These are phyloP conservation scores for Cyclopterus lumpus DNA, from an alignment of 2,797 vertebrate species.

Conservation along the genomic window DNA sequence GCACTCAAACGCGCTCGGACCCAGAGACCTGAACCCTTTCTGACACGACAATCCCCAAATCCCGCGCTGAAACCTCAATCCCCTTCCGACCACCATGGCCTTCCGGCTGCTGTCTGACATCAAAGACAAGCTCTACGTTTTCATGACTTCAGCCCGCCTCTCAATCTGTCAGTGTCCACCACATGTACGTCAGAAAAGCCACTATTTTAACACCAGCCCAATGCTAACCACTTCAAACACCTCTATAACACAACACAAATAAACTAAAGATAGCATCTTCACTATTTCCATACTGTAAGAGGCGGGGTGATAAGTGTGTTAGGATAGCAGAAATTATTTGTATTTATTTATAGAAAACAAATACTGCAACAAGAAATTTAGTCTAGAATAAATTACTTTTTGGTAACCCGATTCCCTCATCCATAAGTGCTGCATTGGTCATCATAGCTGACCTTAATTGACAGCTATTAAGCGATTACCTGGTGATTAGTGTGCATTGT, in stretches of 20 bases:
- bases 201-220: constrained; percentile 43
- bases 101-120: constrained; percentile 50
- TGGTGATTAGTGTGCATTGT: constrained; percentile 78
- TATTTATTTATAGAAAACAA: neutral
- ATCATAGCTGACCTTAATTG: constrained; percentile 57
- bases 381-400: constrained; percentile 13
- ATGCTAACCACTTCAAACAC: constrained; percentile 32
- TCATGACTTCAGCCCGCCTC: constrained; percentile 63
- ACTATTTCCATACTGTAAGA: constrained; percentile 25
- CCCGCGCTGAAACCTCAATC: constrained; percentile 58
- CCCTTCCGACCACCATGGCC: constrained; percentile 29
- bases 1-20: neutral
- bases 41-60: constrained; percentile 65
- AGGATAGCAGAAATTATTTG: constrained; percentile 8
- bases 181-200: constrained; percentile 35
- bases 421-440: constrained; percentile 66
- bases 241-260: constrained; percentile 14
- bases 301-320: constrained; percentile 24
- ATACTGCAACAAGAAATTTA: constrained; percentile 1
- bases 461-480: constrained; percentile 73
- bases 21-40: constrained; percentile 49
- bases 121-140: constrained; percentile 66
- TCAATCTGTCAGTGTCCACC: constrained; percentile 54
- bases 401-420: constrained; percentile 33
- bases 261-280: constrained; percentile 19